Evolutionary conservation across 2,113 vertebrate genomes (phyloP), one percentile per base, ranked within the genome.

Genomic region (Heterochromis multidens): DNA sequence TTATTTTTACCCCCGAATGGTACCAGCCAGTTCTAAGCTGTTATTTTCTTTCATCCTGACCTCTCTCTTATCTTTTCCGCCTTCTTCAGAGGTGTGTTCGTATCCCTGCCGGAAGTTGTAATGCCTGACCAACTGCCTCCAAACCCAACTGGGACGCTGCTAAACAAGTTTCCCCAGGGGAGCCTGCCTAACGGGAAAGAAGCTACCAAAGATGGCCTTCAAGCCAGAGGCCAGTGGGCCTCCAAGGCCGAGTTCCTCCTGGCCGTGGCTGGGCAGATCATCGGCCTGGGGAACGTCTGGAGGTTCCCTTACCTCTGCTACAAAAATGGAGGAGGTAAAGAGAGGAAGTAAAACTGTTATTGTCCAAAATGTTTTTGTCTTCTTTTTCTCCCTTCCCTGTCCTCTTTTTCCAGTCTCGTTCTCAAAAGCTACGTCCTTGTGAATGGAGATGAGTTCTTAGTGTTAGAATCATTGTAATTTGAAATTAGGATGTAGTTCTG

Each of bases 251-350:
- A 96, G 90, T 96, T 95, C 82, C 93, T 96, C n/a, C 80, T 96
- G 82, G 95, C 95, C 0, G 95, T 95, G 37, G 95, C 95, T 0
- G 95, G 95, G 5, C 95, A 96, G 91, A 95, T 96, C 81, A 95
- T 96, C 7, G 95, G 95, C 8, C 83, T 96, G 72, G 95, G 95
- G 14, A 96, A 96, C 58, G 94, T 96, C 10, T 96, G 95, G 95
- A 93, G 95, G 84, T 96, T 96, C 80, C 95, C 95, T 0, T 95
- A 96, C 77, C 94, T 96, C 79, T 96, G 95, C 92, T 96, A 96
- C 95, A 96, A 95, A 90, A 96, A 96, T 4, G 95, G 95, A 83
- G 95, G 95, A 94, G 95, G 95, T 96, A 88, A 84, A 88, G 49
- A 77, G 12, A 80, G 27, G 12, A 23, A 10, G 6, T 33, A 52